phyloP scores from a whole-genome alignment of 92 coral and sea anemone genomes.

The Palythoa grandiflora region DNA sequence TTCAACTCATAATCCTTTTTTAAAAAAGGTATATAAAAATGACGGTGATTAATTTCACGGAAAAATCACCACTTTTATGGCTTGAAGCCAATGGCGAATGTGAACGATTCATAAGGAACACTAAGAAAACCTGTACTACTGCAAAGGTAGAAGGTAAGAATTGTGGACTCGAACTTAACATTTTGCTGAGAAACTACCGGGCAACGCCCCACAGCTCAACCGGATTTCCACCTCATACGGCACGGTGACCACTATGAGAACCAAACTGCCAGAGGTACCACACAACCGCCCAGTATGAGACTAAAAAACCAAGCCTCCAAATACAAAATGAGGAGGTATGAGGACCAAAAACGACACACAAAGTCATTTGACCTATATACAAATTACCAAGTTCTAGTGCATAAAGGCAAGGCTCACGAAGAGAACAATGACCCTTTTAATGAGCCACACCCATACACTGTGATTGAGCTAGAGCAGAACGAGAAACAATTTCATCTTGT shows the following conservation, averaged over 20 bases:
- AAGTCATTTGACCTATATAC: no score
- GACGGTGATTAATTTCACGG: no score
- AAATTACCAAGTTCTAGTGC: background rate
- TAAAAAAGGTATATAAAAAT: no score
- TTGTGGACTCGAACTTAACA: background rate
- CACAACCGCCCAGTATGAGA: background rate
- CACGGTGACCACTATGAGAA: no score
- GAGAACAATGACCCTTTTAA: background rate
- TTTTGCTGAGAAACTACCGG: constrained; percentile 10
- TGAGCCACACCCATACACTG: background rate
- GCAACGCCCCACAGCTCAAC: constrained; percentile 21
- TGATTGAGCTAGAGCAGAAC: no score
- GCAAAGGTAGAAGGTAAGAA: background rate
- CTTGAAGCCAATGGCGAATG: no score
- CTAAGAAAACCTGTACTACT: background rate
- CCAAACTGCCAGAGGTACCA: no score
- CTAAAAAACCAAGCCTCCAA: background rate
- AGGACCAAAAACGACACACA: no score
- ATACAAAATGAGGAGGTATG: background rate
- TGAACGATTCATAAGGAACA: no score
- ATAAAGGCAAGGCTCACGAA: background rate
- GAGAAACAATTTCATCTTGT: no score
- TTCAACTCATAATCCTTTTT: no score
- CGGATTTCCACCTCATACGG: constrained; percentile 3
- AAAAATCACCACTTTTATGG: no score